Evolutionary conservation across 2,888 invertebrate species (phyloP).

Genomic region (Phyllotreta cruciferae): DNA sequence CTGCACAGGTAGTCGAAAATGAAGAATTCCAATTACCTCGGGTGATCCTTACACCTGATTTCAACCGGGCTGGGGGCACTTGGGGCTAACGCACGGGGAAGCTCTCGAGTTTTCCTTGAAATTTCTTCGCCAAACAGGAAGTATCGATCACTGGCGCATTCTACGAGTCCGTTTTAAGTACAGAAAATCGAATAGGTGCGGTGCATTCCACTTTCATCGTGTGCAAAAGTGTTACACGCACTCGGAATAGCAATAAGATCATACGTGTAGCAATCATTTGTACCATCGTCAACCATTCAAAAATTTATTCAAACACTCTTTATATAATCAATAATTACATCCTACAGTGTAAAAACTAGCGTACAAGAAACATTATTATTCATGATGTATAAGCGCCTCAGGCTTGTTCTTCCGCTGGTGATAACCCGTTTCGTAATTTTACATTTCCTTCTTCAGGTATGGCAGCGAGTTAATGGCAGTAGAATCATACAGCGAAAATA

Average conservation of each 20-base stretch:
- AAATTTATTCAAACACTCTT: too few species aligned
- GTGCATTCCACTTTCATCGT: constrained; percentile 8
- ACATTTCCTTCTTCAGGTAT: constrained; percentile 70
- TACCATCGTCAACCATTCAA: neutral
- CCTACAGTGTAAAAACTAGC: too few species aligned
- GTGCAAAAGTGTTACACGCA: constrained; percentile 10
- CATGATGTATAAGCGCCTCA: neutral
- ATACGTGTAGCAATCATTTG: neutral
- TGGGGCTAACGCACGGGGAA: too few species aligned
- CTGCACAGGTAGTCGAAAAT: constrained; percentile 20
- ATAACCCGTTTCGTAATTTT: too few species aligned
- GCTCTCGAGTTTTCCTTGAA: too few species aligned
- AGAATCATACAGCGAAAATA: constrained; percentile 90
- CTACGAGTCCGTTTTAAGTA: neutral
- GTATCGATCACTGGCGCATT: too few species aligned
- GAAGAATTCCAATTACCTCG: constrained; percentile 39
- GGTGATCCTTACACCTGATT: constrained; percentile 41
- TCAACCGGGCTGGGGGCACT: too few species aligned
- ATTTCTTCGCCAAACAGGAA: too few species aligned
- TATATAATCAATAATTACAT: too few species aligned
- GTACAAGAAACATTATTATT: too few species aligned
- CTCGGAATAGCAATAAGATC: too few species aligned
- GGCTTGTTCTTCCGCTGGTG: neutral
- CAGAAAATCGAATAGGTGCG: constrained; percentile 9
- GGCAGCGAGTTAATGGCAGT: constrained; percentile 94